phyloP scores from a whole-genome alignment of 2,797 vertebrate genomes.

The Stomatorhinus walkeri region DNA sequence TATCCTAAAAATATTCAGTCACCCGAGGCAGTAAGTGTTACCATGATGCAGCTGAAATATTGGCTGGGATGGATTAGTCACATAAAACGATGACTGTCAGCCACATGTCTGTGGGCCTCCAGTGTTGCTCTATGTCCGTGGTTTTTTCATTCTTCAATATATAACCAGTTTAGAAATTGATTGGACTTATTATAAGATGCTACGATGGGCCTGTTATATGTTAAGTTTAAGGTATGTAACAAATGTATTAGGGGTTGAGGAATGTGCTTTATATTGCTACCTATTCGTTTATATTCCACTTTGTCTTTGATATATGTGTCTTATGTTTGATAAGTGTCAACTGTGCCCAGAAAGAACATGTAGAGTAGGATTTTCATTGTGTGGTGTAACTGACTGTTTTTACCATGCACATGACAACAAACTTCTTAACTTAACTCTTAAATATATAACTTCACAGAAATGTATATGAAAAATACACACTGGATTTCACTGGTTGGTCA shows the following conservation, averaged over 20 bases:
- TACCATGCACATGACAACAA: neutral
- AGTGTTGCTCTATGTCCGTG: constrained; percentile 11
- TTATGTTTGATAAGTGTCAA: neutral
- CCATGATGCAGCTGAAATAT: neutral
- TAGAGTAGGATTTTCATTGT: neutral
- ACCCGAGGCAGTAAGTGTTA: neutral
- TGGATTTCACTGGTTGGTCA: constrained; percentile 48
- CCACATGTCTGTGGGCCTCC: constrained; percentile 3
- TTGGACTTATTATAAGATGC: neutral
- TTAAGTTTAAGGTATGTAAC: neutral
- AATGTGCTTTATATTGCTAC: too few species aligned
- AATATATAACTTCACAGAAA: neutral
- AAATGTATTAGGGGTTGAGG: neutral
- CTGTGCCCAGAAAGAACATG: neutral
- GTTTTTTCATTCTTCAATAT: neutral
- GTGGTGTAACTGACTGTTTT: neutral
- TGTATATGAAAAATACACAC: neutral
- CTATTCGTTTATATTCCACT: neutral
- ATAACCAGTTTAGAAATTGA: neutral
- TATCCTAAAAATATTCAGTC: neutral
- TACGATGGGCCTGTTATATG: neutral
- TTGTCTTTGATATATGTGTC: neutral
- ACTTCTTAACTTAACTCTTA: neutral
- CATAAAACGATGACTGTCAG: neutral
- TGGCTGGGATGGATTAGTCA: neutral